Evolutionary conservation across 1,140 invertebrate species (phyloP).

Genomic region (Danaus plexippus): DNA sequence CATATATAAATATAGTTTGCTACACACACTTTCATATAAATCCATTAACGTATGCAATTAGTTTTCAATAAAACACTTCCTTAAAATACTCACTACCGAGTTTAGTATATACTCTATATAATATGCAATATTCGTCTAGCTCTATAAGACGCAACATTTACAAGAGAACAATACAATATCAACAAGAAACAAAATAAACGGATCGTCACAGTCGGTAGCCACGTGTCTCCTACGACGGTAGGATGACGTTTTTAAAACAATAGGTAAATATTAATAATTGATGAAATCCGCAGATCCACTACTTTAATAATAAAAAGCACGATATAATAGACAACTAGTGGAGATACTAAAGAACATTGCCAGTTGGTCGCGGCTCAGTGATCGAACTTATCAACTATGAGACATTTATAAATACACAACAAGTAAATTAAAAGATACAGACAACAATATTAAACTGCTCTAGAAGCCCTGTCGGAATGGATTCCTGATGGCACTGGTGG

Average conservation of each 20-base stretch:
- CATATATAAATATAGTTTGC: slow-evolving; percentile 6
- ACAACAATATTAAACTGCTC: slow-evolving; percentile 62
- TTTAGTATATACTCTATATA: not conserved
- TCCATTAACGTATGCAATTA: not conserved
- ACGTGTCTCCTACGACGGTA: not conserved
- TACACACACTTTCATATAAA: slow-evolving; percentile 4
- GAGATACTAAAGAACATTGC: slow-evolving; percentile 49
- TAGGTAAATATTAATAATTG: too few species aligned
- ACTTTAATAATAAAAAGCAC: slow-evolving; percentile 36
- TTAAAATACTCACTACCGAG: slow-evolving; percentile 2
- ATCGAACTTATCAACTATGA: slow-evolving; percentile 63
- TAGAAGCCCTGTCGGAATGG: slow-evolving; percentile 75
- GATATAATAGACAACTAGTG: slow-evolving; percentile 47
- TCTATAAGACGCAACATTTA: slow-evolving; percentile 24
- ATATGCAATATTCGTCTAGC: slow-evolving; percentile 2
- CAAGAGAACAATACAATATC: slow-evolving; percentile 27
- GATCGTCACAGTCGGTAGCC: not conserved
- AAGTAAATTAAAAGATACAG: slow-evolving; percentile 64
- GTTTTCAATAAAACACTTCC: slow-evolving; percentile 3
- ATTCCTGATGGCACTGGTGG: slow-evolving; percentile 60
- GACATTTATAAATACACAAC: slow-evolving; percentile 69
- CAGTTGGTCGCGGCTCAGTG: slow-evolving; percentile 53
- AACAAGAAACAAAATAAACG: slow-evolving; percentile 16
- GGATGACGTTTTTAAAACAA: not conserved
- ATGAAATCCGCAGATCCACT: slow-evolving; percentile 3